phyloP scores from a whole-genome alignment of 2,797 vertebrate species.

The Miichthys miiuy region DNA sequence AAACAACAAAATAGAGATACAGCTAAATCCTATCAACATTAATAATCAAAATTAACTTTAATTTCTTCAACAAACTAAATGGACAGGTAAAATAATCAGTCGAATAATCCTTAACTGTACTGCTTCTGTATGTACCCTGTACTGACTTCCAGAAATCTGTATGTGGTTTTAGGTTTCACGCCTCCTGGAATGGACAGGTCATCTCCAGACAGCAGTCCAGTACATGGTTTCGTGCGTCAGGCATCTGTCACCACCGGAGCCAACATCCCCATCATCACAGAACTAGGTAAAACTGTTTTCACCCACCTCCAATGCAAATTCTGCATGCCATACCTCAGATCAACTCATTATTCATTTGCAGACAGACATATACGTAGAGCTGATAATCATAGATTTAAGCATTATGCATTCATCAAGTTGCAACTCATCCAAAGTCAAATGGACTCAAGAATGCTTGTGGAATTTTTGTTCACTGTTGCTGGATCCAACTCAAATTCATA shows the following conservation, averaged over 20 bases:
- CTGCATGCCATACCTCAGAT: constrained; percentile 50
- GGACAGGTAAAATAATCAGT: neutral
- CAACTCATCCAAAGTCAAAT: constrained; percentile 58
- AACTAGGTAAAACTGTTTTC: constrained; percentile 90
- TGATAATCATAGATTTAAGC: constrained; percentile 34
- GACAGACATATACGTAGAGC: constrained; percentile 30
- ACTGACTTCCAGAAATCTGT: neutral
- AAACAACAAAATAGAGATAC: neutral
- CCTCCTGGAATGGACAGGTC: constrained; percentile 99
- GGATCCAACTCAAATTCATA: constrained; percentile 39
- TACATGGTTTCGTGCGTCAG: constrained; percentile 96
- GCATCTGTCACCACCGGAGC: constrained; percentile 96
- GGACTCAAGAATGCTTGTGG: constrained; percentile 57
- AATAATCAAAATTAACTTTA: neutral
- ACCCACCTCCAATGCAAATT: neutral
- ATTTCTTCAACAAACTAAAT: neutral
- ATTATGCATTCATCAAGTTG: constrained; percentile 51
- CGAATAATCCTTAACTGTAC: neutral
- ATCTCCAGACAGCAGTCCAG: constrained; percentile 98
- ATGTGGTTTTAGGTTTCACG: constrained; percentile 90
- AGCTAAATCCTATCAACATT: neutral
- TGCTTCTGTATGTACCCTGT: neutral
- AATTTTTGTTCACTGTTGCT: constrained; percentile 54
- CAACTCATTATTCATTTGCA: constrained; percentile 62
- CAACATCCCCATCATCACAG: constrained; percentile 99